Conservation (phyloP, 2,113 vertebrate species). For the Brachyhypopomus occidentalis region DNA sequence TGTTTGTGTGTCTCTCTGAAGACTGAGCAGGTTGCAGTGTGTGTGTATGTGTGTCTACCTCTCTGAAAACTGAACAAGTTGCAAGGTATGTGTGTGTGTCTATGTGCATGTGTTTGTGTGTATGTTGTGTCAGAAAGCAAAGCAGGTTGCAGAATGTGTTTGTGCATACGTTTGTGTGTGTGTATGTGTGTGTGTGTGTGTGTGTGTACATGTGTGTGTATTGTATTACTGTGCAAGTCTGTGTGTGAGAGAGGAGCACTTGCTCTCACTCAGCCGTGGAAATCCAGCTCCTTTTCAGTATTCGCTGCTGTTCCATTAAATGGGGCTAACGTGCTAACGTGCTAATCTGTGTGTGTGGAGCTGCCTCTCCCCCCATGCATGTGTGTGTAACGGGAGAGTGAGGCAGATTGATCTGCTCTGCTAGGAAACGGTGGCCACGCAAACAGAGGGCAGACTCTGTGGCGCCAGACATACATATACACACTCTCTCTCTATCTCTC, state of each 20-base stretch:
- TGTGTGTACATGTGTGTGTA: not conserved
- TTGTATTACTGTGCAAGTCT: not conserved
- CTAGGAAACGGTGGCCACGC: slow-evolving; percentile 71
- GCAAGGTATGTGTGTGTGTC: not conserved
- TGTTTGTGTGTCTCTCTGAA: slow-evolving; percentile 8
- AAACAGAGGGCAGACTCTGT: slow-evolving; percentile 67
- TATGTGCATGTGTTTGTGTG: slow-evolving; percentile 2
- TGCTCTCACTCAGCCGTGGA: not conserved
- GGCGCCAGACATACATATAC: slow-evolving; percentile 53
- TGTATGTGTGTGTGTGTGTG: slow-evolving; percentile 16
- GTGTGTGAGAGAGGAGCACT: not conserved
- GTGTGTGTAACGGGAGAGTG: slow-evolving; percentile 40
- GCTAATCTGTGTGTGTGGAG: slow-evolving; percentile 22
- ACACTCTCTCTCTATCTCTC: no score
- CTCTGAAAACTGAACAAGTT: no score
- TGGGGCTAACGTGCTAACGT: slow-evolving; percentile 21
- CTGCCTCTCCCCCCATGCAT: slow-evolving; percentile 12
- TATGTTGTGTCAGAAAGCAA: not conserved
- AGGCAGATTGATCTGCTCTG: slow-evolving; percentile 75
- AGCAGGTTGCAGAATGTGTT: not conserved
- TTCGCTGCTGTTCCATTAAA: slow-evolving; percentile 26
- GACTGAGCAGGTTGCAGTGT: not conserved
- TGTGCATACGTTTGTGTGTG: slow-evolving; percentile 19
- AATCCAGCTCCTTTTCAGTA: not conserved
- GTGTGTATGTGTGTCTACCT: not conserved